These are phyloP conservation scores for Helicoverpa armigera DNA, from an alignment of 1,140 invertebrate genomes.

Conservation along the genomic window DNA sequence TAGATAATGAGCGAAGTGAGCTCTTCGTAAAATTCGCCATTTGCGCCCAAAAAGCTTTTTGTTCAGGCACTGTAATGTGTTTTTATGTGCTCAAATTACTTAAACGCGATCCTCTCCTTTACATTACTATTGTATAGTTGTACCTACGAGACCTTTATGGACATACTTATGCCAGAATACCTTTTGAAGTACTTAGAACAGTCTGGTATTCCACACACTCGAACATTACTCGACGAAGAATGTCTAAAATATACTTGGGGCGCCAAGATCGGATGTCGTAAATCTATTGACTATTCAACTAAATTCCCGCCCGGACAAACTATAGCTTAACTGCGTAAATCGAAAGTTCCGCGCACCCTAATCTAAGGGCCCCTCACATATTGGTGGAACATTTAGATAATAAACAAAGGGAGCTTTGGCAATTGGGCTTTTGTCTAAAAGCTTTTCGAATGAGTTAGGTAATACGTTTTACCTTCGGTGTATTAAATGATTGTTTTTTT, in stretches of 20 bases:
- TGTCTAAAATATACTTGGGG: slow-evolving; percentile 39
- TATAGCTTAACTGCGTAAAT: slow-evolving; percentile 47
- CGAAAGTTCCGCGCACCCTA: slow-evolving; percentile 47
- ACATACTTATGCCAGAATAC: slow-evolving; percentile 19
- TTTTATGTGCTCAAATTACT: slow-evolving; percentile 24
- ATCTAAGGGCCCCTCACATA: slow-evolving; percentile 38
- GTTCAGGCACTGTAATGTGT: slow-evolving; percentile 22
- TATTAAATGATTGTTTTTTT: slow-evolving; percentile 5
- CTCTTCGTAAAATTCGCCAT: slow-evolving; percentile 31
- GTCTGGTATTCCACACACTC: slow-evolving; percentile 19
- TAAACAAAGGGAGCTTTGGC: slow-evolving; percentile 43
- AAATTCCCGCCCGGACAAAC: slow-evolving; percentile 37
- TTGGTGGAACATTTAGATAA: slow-evolving; percentile 46
- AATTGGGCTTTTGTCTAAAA: slow-evolving; percentile 41
- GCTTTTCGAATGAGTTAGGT: slow-evolving; percentile 30
- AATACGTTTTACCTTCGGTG: slow-evolving; percentile 18
- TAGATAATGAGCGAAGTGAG: slow-evolving; percentile 39
- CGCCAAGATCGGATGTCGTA: slow-evolving; percentile 38
- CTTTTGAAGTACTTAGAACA: slow-evolving; percentile 16
- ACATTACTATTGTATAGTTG: slow-evolving; percentile 27
- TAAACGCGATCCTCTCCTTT: not conserved
- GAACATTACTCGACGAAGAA: slow-evolving; percentile 23
- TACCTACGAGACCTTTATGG: slow-evolving; percentile 15
- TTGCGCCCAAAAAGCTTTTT: slow-evolving; percentile 37
- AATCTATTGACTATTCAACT: slow-evolving; percentile 46